Evolutionary conservation across 2,113 vertebrate species (phyloP), one percentile per base, ranked within the genome.

Genomic region (Lathamus discolor): DNA sequence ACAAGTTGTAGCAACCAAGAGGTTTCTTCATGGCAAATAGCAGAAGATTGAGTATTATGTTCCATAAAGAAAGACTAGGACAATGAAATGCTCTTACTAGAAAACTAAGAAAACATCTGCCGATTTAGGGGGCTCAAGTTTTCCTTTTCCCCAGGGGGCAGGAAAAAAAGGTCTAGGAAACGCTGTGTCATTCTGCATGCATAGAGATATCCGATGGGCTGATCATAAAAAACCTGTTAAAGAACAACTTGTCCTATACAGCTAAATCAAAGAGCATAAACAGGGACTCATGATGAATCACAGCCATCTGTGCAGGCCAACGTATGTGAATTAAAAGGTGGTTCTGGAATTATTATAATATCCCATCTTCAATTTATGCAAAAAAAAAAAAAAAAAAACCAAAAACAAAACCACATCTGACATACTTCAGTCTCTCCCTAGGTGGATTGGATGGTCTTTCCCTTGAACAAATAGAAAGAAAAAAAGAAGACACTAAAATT

Each of bases 231-330:
- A 43, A 83, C 31, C 62, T 48, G 55, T 43, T 95, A 75, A 86
- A 93, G 84, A 95, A 91, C 74, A 93, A 69, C 57, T 96, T 87
- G 46, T 90, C 83, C 83, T 57, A 84, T 0, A 4, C 62, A 92
- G 55, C 8, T 66, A 91, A 93, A 93, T 69, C 78, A 84, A 96
- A 92, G 73, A 89, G 62, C 51, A 79, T 91, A 93, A 95, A 93
- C 78, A 92, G 62, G 29, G 46, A 92, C 18, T 72, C 74, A 91
- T 0, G 5, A 93, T 96, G 88, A 92, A 92, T 95, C 77, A 95
- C 57, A 91, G 73, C 46, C 77, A 95, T 75, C 77, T 94, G 76
- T 86, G 73, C 68, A 63, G 79, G 17, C 41, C 46, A 86, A 52
- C 0, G 3, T 41, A 78, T 11, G 17, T 27, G 46, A 93, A 92